Evolutionary conservation across 2,797 vertebrate genomes (phyloP).

Genomic region (Acanthurus leucopareius): DNA sequence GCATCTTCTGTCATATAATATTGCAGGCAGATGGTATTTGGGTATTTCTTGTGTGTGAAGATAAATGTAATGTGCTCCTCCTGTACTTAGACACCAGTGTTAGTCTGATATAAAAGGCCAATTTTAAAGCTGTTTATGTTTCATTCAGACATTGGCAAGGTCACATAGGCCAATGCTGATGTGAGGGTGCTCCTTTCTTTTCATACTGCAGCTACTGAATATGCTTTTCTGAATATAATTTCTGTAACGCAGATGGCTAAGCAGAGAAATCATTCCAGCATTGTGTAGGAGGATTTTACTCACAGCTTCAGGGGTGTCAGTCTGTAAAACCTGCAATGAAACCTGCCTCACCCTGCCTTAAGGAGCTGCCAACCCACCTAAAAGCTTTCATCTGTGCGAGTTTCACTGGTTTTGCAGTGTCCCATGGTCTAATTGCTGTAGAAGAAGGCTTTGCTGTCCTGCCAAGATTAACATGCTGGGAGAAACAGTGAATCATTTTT

Average conservation of each 20-base stretch:
- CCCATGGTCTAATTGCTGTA: slow-evolving; percentile 54
- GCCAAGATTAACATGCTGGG: slow-evolving; percentile 44
- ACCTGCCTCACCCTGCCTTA: slow-evolving; percentile 64
- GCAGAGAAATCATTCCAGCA: slow-evolving; percentile 51
- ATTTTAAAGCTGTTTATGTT: slow-evolving; percentile 58
- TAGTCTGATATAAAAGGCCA: slow-evolving; percentile 30
- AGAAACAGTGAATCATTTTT: slow-evolving; percentile 39
- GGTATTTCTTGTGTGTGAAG: slow-evolving; percentile 13
- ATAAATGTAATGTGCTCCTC: slow-evolving; percentile 55
- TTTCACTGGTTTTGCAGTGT: slow-evolving; percentile 45
- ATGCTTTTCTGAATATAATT: slow-evolving; percentile 58
- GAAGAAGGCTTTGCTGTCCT: slow-evolving; percentile 41
- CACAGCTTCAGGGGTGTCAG: slow-evolving; percentile 68
- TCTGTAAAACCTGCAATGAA: slow-evolving; percentile 71
- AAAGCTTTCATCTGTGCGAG: slow-evolving; percentile 68
- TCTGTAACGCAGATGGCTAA: slow-evolving; percentile 53
- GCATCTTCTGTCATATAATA: slow-evolving; percentile 56
- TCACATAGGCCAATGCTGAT: slow-evolving; percentile 36
- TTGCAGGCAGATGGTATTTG: slow-evolving; percentile 58
- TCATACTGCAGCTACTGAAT: slow-evolving; percentile 37
- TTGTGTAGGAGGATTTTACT: slow-evolving; percentile 68
- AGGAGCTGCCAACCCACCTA: slow-evolving; percentile 64
- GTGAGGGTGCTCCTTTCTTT: slow-evolving; percentile 32
- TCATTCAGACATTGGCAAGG: slow-evolving; percentile 37
- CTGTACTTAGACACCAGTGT: slow-evolving; percentile 33